These are phyloP conservation scores for Oreochromis grahami DNA, from an alignment of 2,797 vertebrate species.

Conservation along the genomic window DNA sequence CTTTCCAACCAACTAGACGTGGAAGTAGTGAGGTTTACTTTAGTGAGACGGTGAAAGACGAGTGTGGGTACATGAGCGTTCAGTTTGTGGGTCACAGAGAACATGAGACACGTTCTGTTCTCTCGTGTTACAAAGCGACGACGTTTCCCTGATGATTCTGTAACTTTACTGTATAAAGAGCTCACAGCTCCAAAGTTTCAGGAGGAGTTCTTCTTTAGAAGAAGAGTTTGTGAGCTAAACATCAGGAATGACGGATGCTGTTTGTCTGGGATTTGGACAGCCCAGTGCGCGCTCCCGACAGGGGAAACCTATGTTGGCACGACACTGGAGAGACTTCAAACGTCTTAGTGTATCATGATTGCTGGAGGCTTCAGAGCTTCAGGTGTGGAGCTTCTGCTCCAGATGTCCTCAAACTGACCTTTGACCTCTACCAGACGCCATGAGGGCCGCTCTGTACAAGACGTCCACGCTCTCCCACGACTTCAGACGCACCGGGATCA, in stretches of 20 bases:
- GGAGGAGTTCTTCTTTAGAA: background rate
- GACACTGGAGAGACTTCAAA: accelerated
- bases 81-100: background rate
- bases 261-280: background rate
- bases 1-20: background rate
- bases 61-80: background rate
- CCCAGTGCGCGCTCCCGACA: accelerated
- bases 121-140: accelerated
- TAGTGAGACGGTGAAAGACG: background rate
- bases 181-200: background rate
- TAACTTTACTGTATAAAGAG: background rate
- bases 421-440: accelerated
- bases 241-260: background rate
- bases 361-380: accelerated
- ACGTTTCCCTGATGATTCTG: background rate
- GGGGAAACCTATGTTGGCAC: accelerated
- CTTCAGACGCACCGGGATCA: slow-evolving; percentile 75
- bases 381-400: background rate
- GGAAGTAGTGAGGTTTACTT: background rate
- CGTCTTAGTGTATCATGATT: accelerated
- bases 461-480: slow-evolving; percentile 80
- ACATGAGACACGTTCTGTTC: background rate
- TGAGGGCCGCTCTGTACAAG: slow-evolving; percentile 81
- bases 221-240: background rate
- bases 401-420: background rate